Conservation (phyloP, 2,113 vertebrate species). For the Naja naja region DNA sequence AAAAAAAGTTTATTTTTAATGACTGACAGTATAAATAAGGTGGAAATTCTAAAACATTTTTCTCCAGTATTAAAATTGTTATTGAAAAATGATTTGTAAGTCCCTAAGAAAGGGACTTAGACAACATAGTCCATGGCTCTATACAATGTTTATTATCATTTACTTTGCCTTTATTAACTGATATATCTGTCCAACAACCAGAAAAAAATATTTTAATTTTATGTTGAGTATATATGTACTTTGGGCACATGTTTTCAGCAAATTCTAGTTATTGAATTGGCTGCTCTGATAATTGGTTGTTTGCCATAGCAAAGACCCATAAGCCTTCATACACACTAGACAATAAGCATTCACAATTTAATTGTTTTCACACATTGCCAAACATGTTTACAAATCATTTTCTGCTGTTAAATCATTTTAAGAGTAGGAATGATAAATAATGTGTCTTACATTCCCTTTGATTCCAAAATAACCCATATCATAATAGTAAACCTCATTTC, state of each 20-base stretch:
- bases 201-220: neutral
- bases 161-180: neutral
- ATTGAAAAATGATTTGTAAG: neutral
- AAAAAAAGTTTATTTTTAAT: neutral
- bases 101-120: neutral
- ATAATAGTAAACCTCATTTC: constrained; percentile 10
- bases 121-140: neutral
- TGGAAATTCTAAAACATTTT: neutral
- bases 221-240: fast-evolving
- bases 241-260: neutral
- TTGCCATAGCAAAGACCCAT: neutral
- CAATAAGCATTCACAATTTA: neutral
- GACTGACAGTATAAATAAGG: neutral
- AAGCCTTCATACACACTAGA: neutral
- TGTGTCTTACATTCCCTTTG: neutral
- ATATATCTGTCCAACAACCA: neutral
- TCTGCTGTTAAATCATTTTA: neutral
- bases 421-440: constrained; percentile 17
- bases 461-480: constrained; percentile 38
- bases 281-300: neutral
- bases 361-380: constrained; percentile 9
- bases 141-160: neutral
- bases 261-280: neutral
- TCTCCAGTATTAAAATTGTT: neutral
- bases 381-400: neutral